Evolutionary conservation across 2,888 invertebrate species (phyloP).

Genomic region (Oligia latruncula): DNA sequence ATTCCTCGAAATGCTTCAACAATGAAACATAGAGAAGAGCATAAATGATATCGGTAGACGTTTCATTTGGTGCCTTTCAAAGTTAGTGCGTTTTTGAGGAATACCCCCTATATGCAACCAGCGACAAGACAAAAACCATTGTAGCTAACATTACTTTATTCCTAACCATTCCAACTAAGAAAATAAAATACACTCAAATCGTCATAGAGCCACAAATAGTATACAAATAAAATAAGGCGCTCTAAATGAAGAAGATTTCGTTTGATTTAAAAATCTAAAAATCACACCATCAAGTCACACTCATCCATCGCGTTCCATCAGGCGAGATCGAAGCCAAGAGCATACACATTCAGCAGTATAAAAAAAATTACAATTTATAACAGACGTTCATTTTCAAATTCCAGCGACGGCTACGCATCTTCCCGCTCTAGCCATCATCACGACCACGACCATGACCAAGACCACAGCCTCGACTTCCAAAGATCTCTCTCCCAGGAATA

Average conservation of each 20-base stretch:
- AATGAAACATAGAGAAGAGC: no score
- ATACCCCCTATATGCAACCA: background rate
- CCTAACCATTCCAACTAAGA: background rate
- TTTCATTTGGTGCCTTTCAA: no score
- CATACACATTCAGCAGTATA: background rate
- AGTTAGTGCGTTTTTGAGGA: no score
- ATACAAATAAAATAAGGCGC: background rate
- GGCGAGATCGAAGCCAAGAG: no score
- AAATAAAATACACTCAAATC: background rate
- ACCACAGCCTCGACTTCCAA: conserved; percentile 62
- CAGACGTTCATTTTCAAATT: conserved; percentile 48
- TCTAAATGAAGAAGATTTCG: background rate
- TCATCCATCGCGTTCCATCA: background rate
- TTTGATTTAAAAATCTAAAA: no score
- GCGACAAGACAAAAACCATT: background rate
- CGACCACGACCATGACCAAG: conserved; percentile 57
- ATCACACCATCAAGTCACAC: background rate
- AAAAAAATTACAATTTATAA: background rate
- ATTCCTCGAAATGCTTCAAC: no score
- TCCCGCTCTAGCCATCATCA: conserved; percentile 71
- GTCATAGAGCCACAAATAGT: no score
- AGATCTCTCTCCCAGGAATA: conserved; percentile 74
- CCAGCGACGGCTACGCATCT: conserved; percentile 79
- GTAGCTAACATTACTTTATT: background rate
- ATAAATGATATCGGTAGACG: no score